These are phyloP conservation scores for Allygus modestus DNA, from an alignment of 2,888 invertebrate genomes.

Conservation along the genomic window DNA sequence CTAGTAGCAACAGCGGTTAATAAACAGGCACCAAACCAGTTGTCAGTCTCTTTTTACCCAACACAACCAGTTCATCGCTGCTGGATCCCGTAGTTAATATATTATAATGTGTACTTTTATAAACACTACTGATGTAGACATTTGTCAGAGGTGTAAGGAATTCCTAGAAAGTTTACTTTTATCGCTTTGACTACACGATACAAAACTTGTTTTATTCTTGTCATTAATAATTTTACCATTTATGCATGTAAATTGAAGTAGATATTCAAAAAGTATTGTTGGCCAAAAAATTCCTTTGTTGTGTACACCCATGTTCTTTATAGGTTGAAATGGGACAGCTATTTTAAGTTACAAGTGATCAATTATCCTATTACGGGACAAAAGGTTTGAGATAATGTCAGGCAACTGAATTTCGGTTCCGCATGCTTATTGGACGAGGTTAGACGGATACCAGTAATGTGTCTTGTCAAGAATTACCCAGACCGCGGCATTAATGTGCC, in stretches of 20 bases:
- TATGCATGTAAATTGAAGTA: too few relatives aligned
- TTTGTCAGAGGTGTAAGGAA: not conserved
- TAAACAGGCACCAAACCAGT: conserved; percentile 22
- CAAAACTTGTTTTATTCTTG: not conserved
- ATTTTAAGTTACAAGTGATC: too few relatives aligned
- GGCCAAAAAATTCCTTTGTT: too few relatives aligned
- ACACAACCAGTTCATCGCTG: conserved; percentile 3
- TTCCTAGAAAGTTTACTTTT: not conserved
- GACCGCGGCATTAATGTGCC: conserved; percentile 30
- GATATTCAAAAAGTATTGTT: too few relatives aligned
- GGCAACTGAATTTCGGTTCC: not conserved
- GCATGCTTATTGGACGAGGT: conserved; percentile 6
- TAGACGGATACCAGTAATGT: conserved; percentile 47
- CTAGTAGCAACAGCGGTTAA: not conserved
- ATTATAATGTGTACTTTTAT: conserved; percentile 13
- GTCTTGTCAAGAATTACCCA: conserved; percentile 51
- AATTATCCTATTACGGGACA: not conserved
- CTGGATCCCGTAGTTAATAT: conserved; percentile 16
- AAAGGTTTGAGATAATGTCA: not conserved
- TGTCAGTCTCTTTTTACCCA: not conserved
- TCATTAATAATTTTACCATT: not conserved
- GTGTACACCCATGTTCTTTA: too few relatives aligned
- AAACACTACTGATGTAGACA: conserved; percentile 18
- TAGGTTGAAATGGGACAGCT: too few relatives aligned
- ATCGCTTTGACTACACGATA: not conserved